Base-by-base conservation (phyloP, 2,888 invertebrate genomes). In the Endotricha flammealis region DNA sequence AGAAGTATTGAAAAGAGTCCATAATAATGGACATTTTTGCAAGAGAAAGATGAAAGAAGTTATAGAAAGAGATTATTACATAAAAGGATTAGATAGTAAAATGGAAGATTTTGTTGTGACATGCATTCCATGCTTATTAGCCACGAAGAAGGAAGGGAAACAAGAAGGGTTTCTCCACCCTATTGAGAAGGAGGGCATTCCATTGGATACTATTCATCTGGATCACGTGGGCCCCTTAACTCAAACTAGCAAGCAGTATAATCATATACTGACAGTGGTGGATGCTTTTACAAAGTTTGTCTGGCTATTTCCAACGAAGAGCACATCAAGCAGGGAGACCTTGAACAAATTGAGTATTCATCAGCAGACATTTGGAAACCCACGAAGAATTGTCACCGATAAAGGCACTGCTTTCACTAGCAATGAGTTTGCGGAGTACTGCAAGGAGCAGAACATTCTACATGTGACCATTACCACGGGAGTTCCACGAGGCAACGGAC, bases 391-490 rank as follows among this genome's bases (percentile, higher is more conserved):
- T 4, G 54, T 70, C 2, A 54, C 63, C 0, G 69, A 72, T 36
- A 41, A 52, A 41, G 71, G 67, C 7, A 42, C 64, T 1, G 68
- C 75, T 2, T 77, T 62, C 38, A 64, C 59, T 1, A 53, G 67
- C 0, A 34, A 46, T 5, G 56, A 53, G 2, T 73, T 73, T 31
- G 12, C 47, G 38, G 40, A 57, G 0, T 74, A 68, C 40, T 69
- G 71, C 41, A 17, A 50, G 9, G 50, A 50, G 1, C 62, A 74
- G 36, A 43, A 44, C 0, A 70, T 76, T 10, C 36, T 57, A 24
- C 64, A 65, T 74, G 56, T 44, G 50, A 57, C 17, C 0, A 46
- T 46, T 11, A 44, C 49, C 0, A 49, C 49, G 3, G 50, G 68
- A 2, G 40, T 69, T 2, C 29, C 38, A 4, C 4, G 44, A 65